phyloP scores from a whole-genome alignment of 2,797 vertebrate genomes.

The Botia almorhae region DNA sequence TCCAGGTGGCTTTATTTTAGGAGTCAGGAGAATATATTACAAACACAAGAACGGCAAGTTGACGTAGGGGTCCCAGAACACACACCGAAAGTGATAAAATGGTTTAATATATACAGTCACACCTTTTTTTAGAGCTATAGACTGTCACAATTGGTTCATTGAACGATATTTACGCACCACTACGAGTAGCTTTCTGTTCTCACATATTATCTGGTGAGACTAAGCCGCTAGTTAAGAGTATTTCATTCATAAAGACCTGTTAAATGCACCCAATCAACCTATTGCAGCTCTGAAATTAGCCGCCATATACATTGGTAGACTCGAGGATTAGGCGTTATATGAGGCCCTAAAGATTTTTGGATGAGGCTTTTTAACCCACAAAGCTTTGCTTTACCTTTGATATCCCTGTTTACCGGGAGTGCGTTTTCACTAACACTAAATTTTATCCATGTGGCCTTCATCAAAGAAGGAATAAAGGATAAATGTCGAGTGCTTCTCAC shows the following conservation, averaged over 20 bases:
- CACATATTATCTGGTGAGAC: conserved; percentile 20
- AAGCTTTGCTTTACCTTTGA: conserved; percentile 52
- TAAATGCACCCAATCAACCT: conserved; percentile 25
- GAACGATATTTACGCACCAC: background rate
- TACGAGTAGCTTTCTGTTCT: conserved; percentile 11
- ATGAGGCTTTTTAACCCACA: conserved; percentile 17
- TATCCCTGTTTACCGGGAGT: conserved; percentile 45
- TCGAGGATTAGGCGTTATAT: conserved; percentile 25
- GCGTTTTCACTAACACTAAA: conserved; percentile 56
- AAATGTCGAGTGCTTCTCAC: conserved; percentile 57
- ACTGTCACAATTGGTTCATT: conserved; percentile 10
- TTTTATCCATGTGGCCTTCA: conserved; percentile 53
- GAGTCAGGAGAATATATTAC: conserved; percentile 65
- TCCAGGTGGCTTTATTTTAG: conserved; percentile 67
- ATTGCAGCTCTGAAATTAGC: conserved; percentile 29
- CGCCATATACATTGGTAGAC: conserved; percentile 10
- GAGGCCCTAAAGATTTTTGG: background rate
- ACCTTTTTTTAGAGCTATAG: background rate
- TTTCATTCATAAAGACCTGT: conserved; percentile 20
- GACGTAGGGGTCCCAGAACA: conserved; percentile 40
- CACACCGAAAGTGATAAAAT: conserved; percentile 25
- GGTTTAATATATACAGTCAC: conserved; percentile 23
- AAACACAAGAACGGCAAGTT: conserved; percentile 56
- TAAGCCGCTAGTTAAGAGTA: conserved; percentile 22
- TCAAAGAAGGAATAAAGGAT: conserved; percentile 54